phyloP scores from a whole-genome alignment of 2,888 invertebrate genomes.

The Chirona hameri region DNA sequence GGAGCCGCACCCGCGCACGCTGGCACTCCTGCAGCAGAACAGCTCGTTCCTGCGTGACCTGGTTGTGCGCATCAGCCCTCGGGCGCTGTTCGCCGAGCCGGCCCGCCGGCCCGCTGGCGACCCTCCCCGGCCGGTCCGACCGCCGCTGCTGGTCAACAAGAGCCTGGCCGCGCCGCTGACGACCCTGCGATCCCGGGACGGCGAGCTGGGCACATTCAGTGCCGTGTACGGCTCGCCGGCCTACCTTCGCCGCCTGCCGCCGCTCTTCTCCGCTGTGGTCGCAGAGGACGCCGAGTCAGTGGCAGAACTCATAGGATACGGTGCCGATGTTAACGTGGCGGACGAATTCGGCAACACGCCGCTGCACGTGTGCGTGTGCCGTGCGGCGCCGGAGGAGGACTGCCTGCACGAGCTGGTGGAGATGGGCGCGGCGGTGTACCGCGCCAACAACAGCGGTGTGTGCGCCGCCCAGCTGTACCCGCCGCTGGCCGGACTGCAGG shows the following conservation, averaged over 20 bases:
- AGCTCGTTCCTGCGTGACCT: slow-evolving; percentile 4
- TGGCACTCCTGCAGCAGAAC: not conserved
- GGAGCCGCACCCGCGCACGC: not conserved
- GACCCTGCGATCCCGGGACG: not conserved
- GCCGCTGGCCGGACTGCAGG: slow-evolving; percentile 40
- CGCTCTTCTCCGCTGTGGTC: slow-evolving; percentile 2
- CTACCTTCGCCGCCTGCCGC: slow-evolving; percentile 6
- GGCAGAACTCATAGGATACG: not conserved
- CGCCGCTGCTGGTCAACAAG: slow-evolving; percentile 4
- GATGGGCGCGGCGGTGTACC: slow-evolving; percentile 51
- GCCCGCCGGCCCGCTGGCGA: not conserved
- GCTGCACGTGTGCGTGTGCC: slow-evolving; percentile 56
- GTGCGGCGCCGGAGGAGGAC: slow-evolving; percentile 55
- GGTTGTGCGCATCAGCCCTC: slow-evolving; percentile 7
- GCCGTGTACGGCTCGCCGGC: slow-evolving; percentile 7
- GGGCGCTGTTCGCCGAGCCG: not conserved
- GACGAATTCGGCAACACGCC: slow-evolving; percentile 53
- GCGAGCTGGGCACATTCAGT: not conserved
- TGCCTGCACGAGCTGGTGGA: slow-evolving; percentile 53
- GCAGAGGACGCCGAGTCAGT: slow-evolving; percentile 10
- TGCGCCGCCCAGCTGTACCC: slow-evolving; percentile 55
- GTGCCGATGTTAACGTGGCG: not conserved
- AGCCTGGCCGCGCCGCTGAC: not conserved
- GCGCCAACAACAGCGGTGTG: slow-evolving; percentile 52
- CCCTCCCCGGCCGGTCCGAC: not conserved